Evolutionary conservation across 2,113 vertebrate species (phyloP), one percentile per base, ranked within the genome.

Genomic region (Aldabrachelys gigantea): DNA sequence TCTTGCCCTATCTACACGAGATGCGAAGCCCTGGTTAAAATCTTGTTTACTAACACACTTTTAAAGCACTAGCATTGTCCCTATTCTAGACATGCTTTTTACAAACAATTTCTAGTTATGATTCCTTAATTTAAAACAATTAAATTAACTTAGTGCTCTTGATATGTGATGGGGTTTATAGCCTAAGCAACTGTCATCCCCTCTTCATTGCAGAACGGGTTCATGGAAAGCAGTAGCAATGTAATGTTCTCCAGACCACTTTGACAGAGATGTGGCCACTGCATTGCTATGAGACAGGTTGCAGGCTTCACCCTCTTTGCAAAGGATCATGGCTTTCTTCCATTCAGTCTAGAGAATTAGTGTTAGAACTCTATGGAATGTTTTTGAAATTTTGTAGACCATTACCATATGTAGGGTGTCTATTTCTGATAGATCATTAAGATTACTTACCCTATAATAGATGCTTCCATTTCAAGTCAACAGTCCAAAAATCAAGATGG

Each of bases 1-100:
- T 69, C 16, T 69, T n/a, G 62, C 21, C 22, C 22, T 76, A 53
- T 50, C 49, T 92, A 86, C 38, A 8, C n/a, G 72, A 88, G 80
- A 82, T 87, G 11, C 53, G 78, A 97, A 94, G 84, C 84, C 49
- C 65, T 92, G 89, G 89, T 93, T 54, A 35, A 91, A 93, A 75
- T 88, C 94, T 29, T 92, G 65, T 88, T 95, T 93, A 75, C 85
- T 87, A 85, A 95, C 91, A 88, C 85, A 44, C 56, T 65, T 85
- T 83, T 95, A 88, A 90, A 93, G 69, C 83, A 80, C 31, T 80
- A 94, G 89, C 92, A 92, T 88, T 94, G 92, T 80, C 85, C 83
- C 87, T 86, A 92, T 96, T 96, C 96, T 93, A 96, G 96, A 95
- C 89, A 54, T 80, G 90, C 89, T 84, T 92, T 95, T 88, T 94